Base-by-base conservation (phyloP, 2,888 invertebrate species). In the Tolmerus cingulatus region DNA sequence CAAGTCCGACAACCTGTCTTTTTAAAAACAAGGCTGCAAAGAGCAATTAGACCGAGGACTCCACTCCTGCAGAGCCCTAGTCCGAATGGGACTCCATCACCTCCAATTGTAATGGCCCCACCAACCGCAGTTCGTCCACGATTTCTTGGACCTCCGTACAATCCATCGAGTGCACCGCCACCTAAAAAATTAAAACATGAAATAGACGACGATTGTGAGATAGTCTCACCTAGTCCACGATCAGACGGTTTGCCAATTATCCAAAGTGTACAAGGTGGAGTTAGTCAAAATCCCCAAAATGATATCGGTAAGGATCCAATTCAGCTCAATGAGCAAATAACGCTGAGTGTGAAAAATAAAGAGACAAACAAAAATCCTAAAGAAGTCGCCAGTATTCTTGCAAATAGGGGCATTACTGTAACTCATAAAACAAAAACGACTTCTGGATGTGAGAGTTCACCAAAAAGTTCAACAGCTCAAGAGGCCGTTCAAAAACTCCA, bases 331-430 rank as follows among this genome's bases (percentile, higher is more conserved):
- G 96, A 95, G 90, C 95, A 96, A 87, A 95, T 96, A 88, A 96
- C 96, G 1, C 93, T 96, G 89, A 95, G 95, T 51, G 93, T 94
- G 16, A 92, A 94, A 74, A 94, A 94, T 89, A 89, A 92, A n/a
- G 84, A 90, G 89, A 91, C 93, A 2, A 95, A 95, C 81, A 95
- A 95, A 57, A 96, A 96, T 91, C 95, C 96, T 0, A 95, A 95
- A 90, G 95, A 95, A 0, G 96, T 97, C 90, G 96, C 96, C 0
- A 96, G 95, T 90, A 95, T 96, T 87, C 92, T 97, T 87, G 96
- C 96, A 3, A 95, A 95, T 7, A 93, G 96, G 88, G 96, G 96
- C 2, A 96, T 97, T 87, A 96, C 96, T 51, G 95, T 97, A 0
- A 96, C 96, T 77, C 90, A 89, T 76, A 89, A 89, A 81, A 88